phyloP scores from a whole-genome alignment of 2,113 vertebrate genomes.

The Leptocoma aspasia region DNA sequence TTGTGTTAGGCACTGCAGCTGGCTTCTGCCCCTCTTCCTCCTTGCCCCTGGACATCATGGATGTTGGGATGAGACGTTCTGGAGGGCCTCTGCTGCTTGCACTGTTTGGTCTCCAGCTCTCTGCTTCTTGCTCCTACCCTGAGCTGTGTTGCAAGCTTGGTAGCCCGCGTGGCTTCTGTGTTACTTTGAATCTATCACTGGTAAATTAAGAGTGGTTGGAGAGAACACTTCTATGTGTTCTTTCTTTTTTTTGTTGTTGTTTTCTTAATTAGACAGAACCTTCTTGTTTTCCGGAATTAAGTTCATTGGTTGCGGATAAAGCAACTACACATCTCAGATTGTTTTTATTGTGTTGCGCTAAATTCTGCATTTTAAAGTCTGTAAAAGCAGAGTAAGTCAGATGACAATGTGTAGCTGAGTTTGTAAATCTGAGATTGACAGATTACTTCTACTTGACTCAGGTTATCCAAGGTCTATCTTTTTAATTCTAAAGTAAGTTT shows the following conservation, averaged over 20 bases:
- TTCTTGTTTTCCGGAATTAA: not conserved
- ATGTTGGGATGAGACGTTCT: not conserved
- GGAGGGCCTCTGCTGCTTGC: not conserved
- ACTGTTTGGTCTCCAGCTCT: not conserved
- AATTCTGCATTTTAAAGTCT: not conserved
- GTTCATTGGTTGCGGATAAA: not conserved
- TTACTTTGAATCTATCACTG: not conserved
- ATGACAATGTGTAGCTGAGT: not conserved
- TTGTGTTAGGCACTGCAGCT: not conserved
- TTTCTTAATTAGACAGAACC: not conserved
- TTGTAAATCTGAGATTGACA: not conserved
- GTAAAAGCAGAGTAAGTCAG: not conserved
- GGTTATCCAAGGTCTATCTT: not conserved
- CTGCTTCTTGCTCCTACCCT: not conserved
- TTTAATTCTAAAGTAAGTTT: not conserved
- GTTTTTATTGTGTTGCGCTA: not conserved
- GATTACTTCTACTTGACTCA: not conserved
- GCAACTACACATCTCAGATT: not conserved
- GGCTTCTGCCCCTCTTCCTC: not conserved
- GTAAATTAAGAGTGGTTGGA: not conserved
- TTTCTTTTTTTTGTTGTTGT: too few species aligned
- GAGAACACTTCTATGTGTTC: not conserved
- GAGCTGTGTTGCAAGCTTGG: not conserved
- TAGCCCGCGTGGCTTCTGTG: accelerated
- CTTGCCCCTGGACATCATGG: not conserved